Evolutionary conservation across 2,797 vertebrate genomes (phyloP).

Genomic region (Cryptoblepharus egeriae): DNA sequence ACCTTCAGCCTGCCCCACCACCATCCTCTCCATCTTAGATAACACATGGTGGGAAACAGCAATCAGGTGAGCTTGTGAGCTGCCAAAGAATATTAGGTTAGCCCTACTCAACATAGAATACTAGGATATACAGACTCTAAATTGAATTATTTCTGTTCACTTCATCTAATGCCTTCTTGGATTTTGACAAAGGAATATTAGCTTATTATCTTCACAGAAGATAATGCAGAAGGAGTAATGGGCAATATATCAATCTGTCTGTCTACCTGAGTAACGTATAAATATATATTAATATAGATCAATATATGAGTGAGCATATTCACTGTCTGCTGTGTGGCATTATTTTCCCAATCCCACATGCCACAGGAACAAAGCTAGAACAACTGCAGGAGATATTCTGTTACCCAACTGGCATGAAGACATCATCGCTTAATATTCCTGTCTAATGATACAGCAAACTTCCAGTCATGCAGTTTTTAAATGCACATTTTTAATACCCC

Average conservation of each 20-base stretch:
- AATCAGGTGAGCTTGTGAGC: background rate
- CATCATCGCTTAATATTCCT: conserved; percentile 74
- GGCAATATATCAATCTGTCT: too few relatives aligned
- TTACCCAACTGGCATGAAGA: conserved; percentile 64
- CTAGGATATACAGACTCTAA: background rate
- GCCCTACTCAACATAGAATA: background rate
- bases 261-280: too few relatives aligned
- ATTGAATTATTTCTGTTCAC: background rate
- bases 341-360: conserved; percentile 32
- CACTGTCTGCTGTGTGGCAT: conserved; percentile 43
- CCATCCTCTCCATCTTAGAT: background rate
- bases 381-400: conserved; percentile 54
- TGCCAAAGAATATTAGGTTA: background rate
- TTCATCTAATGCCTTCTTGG: background rate
- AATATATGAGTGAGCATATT: conserved; percentile 35
- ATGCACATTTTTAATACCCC: conserved; percentile 83
- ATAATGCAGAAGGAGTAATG: background rate
- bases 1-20: too few relatives aligned
- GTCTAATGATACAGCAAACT: conserved; percentile 71
- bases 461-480: conserved; percentile 74
- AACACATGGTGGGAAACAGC: background rate
- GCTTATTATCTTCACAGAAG: background rate
- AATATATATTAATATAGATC: too few relatives aligned
- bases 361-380: conserved; percentile 58
- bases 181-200: too few relatives aligned